phyloP scores from a whole-genome alignment of 2,797 vertebrate genomes.

The Mico argentatus region DNA sequence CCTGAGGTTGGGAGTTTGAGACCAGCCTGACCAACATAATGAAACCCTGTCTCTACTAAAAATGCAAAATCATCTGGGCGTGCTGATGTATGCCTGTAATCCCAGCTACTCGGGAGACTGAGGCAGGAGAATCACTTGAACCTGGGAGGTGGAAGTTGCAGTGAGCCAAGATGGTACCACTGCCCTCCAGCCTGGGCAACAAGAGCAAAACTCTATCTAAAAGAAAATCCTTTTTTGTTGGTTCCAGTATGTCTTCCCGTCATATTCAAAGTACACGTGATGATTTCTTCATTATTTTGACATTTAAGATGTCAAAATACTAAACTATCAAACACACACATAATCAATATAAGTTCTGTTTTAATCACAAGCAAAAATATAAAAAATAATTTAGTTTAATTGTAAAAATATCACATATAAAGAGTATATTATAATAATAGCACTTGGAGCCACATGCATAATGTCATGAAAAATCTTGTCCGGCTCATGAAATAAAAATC shows the following conservation, averaged over 20 bases:
- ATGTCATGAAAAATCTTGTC: conserved; percentile 41
- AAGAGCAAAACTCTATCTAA: too few relatives aligned
- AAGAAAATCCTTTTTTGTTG: background rate
- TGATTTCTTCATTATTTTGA: conserved; percentile 31
- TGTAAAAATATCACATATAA: background rate
- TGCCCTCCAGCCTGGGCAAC: background rate
- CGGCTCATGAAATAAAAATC: conserved; percentile 56
- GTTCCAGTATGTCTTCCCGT: background rate
- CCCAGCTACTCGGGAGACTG: background rate
- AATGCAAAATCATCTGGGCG: background rate
- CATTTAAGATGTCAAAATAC: background rate
- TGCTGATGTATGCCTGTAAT: background rate
- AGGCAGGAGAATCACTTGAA: background rate
- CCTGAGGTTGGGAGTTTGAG: background rate
- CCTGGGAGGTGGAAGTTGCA: background rate
- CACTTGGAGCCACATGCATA: conserved; percentile 42
- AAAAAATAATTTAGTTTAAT: background rate
- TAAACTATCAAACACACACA: background rate
- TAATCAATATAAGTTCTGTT: background rate
- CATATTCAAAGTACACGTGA: background rate
- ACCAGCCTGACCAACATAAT: background rate
- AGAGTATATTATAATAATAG: background rate
- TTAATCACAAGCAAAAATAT: conserved; percentile 32
- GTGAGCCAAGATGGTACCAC: background rate
- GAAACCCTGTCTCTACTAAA: background rate